Base-by-base conservation (phyloP, 1,140 invertebrate species). In the Neodiprion virginianus region DNA sequence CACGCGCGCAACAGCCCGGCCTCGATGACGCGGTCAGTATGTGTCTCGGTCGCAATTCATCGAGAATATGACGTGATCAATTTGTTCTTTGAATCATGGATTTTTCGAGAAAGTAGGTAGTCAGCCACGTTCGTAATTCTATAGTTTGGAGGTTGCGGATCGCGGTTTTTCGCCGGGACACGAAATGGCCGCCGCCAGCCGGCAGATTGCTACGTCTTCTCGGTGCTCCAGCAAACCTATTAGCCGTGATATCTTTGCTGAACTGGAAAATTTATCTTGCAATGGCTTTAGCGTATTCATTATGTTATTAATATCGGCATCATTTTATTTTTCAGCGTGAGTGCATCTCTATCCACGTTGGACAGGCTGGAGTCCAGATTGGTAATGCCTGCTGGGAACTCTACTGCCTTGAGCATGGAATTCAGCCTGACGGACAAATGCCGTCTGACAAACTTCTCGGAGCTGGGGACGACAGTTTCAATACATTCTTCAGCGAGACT, bases 321-420 rank as follows among this genome's bases (percentile, higher is more conserved):
- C 5, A 40, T 12, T 61, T 61, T 61, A 3, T 69, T 78, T 85
- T 86, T 17, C 79, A 91, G 92, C 91, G 92, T 86, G 92, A 93
- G 85, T 92, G 92, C 79, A 92, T 93, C 77, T 93, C 92, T 67
- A 88, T 93, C 77, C 92, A 93, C 82, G 88, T 93, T 77, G 92
- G 92, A 5, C 92, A 93, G 83, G 94, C 91, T 66, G 93, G 93
- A 77, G 91, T 92, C 70, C 93, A 94, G 83, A 94, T 94, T 77
- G 93, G 93, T 71, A 95, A 95, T 84, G 93, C 93, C 79, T 95
- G 94, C 87, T 95, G 94, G 94, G 94, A 95, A 81, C 85, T 95
- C 1, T 95, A 93, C 83, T 92, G 92, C 81, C 87, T 93, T 74
- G 93, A 98, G 88, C 96, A 97, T 90, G 95, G 95, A 74, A 96